Evolutionary conservation across 2,888 invertebrate genomes (phyloP).

Genomic region (Dryocosmus kuriphilus): DNA sequence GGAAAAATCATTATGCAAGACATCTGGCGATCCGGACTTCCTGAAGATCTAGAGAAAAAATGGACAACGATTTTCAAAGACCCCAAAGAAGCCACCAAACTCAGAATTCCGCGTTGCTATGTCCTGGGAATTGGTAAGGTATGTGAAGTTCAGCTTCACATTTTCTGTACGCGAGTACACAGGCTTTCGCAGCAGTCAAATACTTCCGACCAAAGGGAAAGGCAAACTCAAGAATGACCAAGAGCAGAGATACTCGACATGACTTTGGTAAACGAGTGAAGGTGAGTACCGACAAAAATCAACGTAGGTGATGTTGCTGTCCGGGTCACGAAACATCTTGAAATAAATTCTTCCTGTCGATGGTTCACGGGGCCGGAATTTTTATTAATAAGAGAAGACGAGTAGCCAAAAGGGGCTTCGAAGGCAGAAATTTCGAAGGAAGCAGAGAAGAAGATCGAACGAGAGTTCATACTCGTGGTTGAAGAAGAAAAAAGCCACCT

Average conservation of each 20-base stretch:
- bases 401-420: background rate
- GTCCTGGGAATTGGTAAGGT: background rate
- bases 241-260: no score
- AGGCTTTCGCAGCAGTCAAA: background rate
- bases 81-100: background rate
- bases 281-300: no score
- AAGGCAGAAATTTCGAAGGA: background rate
- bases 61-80: background rate
- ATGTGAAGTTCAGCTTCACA: background rate
- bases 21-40: background rate
- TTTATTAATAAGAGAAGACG: background rate
- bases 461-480: no score
- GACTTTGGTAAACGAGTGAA: no score
- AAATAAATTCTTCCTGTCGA: background rate
- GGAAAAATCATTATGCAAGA: background rate
- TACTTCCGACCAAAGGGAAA: background rate
- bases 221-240: background rate
- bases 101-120: background rate
- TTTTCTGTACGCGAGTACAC: no score
- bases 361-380: background rate
- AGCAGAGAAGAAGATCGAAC: background rate
- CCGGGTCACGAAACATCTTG: background rate
- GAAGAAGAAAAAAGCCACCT: no score
- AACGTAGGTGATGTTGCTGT: no score
- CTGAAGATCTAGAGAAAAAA: no score